These are phyloP conservation scores for Plotosus lineatus DNA, from an alignment of 2,113 vertebrate species.

Conservation along the genomic window DNA sequence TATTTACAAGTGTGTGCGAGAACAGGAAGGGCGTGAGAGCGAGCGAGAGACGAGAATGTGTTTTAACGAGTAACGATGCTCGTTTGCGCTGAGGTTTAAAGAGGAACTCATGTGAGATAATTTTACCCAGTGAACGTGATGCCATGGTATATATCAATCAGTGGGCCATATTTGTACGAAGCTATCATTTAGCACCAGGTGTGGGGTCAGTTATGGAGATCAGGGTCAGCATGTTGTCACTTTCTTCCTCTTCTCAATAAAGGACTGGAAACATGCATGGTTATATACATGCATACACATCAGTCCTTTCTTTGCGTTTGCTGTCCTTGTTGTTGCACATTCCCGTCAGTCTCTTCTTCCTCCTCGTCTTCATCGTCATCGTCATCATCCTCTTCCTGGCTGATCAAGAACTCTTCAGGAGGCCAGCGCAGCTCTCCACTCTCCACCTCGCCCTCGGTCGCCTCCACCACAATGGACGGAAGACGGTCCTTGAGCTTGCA, in stretches of 20 bases:
- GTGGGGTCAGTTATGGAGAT: not conserved
- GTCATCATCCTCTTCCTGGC: constrained; percentile 79
- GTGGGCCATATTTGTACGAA: not conserved
- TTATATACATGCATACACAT: constrained; percentile 19
- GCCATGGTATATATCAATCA: not conserved
- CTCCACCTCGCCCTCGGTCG: constrained; percentile 93
- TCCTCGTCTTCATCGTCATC: constrained; percentile 70
- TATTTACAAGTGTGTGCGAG: not conserved
- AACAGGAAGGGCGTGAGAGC: not conserved
- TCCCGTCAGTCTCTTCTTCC: constrained; percentile 68
- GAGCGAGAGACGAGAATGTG: not conserved
- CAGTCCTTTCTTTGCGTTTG: constrained; percentile 56
- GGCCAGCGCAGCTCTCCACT: constrained; percentile 97
- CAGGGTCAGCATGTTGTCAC: not conserved
- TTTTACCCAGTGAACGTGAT: not conserved
- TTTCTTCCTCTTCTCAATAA: not conserved
- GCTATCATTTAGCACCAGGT: constrained; percentile 40
- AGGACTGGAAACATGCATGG: not conserved
- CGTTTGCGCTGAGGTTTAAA: not conserved
- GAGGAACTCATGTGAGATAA: not conserved
- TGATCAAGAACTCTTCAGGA: constrained; percentile 90
- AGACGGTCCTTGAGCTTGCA: constrained; percentile 96
- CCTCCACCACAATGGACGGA: constrained; percentile 94
- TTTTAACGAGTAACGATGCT: not conserved
- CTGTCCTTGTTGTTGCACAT: constrained; percentile 74